phyloP scores from a whole-genome alignment of 2,797 vertebrate species.

The Platalea minor region DNA sequence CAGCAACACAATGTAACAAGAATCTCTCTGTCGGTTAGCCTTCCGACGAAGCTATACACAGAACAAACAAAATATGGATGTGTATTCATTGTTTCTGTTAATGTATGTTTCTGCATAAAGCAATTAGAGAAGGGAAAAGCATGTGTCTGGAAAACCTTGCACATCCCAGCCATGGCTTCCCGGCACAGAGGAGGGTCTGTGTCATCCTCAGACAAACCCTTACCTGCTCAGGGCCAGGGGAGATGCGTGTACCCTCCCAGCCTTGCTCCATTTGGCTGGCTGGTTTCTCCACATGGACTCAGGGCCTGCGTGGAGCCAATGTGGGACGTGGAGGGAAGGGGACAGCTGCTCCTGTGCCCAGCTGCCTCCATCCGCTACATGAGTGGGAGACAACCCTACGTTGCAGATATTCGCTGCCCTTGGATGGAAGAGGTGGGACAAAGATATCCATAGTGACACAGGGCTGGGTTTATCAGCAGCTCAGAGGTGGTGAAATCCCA shows the following conservation, averaged over 20 bases:
- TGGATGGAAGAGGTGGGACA: background rate
- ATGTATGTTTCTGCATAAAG: background rate
- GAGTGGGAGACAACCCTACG: rapidly evolving
- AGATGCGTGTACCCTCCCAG: background rate
- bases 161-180: background rate
- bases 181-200: background rate
- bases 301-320: background rate
- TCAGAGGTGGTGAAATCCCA: background rate
- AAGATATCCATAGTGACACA: background rate
- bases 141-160: background rate
- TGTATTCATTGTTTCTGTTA: background rate
- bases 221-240: background rate
- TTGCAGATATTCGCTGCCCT: background rate
- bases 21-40: background rate
- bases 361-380: background rate
- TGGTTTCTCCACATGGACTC: background rate
- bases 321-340: background rate
- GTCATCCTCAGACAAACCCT: background rate
- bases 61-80: background rate
- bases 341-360: background rate
- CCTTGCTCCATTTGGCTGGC: background rate
- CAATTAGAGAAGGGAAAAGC: background rate
- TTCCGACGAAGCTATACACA: background rate
- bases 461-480: background rate
- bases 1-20: constrained; percentile 31